Percentiles rank a stretch among this genome's conserved stretches.
These are phyloP conservation scores for Danaus melanippus DNA, from an alignment of 1,140 invertebrate genomes.

Conservation along the genomic window DNA sequence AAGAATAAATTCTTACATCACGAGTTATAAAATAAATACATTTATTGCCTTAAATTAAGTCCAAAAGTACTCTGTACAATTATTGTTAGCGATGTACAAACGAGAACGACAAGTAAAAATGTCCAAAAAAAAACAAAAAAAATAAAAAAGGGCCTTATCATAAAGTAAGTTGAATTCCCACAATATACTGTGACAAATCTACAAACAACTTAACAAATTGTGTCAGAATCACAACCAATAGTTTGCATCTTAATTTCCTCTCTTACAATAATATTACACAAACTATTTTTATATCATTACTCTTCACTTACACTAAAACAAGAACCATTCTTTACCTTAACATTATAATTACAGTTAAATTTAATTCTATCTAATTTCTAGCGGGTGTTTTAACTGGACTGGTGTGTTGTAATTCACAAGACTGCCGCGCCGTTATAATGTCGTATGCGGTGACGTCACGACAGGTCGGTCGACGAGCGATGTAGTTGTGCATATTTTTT, in stretches of 20 bases:
- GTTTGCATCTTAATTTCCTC: conserved; percentile 71
- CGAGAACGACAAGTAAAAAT: conserved; percentile 66
- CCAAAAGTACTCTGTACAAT: conserved; percentile 71
- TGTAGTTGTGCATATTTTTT: conserved; percentile 10
- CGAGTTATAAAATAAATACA: conserved; percentile 72
- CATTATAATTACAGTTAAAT: conserved; percentile 70
- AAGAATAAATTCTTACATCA: conserved; percentile 72
- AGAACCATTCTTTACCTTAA: conserved; percentile 69
- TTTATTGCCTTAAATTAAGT: conserved; percentile 72
- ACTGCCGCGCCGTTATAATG: conserved; percentile 35
- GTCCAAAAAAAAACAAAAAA: conserved; percentile 53
- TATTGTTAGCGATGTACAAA: conserved; percentile 72
- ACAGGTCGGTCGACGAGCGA: conserved; percentile 2
- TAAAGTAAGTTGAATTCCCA: conserved; percentile 59
- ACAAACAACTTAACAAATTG: conserved; percentile 71
- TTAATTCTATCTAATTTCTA: conserved; percentile 68
- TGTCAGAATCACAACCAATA: conserved; percentile 72
- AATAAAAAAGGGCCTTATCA: conserved; percentile 58
- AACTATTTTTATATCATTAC: conserved; percentile 70
- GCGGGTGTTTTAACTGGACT: conserved; percentile 64
- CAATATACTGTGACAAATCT: conserved; percentile 56
- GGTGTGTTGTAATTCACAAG: conserved; percentile 52
- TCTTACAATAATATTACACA: conserved; percentile 67
- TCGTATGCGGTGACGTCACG: neutral
- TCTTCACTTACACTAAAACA: conserved; percentile 70